phyloP scores from a whole-genome alignment of 2,888 invertebrate genomes.

The Hofmannophila pseudospretella region DNA sequence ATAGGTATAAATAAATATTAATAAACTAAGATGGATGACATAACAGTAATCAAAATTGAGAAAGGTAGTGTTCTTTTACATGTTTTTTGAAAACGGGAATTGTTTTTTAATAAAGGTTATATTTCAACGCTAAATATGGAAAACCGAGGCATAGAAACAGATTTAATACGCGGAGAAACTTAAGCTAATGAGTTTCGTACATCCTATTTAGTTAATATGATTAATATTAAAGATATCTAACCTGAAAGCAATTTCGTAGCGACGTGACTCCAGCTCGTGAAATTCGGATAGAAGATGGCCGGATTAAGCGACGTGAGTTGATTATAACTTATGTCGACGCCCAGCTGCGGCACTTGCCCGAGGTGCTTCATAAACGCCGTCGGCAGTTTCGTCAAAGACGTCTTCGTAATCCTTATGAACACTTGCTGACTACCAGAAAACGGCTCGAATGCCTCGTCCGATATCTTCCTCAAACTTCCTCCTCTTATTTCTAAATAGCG shows the following conservation, averaged over 20 bases:
- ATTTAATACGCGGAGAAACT: no score
- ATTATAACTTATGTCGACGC: slow-evolving; percentile 90
- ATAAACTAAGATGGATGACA: no score
- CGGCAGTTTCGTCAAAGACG: slow-evolving; percentile 87
- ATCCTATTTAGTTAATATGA: no score
- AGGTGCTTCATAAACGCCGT: slow-evolving; percentile 87
- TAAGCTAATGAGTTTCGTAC: no score
- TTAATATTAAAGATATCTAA: no score
- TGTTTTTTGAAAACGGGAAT: no score
- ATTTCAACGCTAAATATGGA: no score
- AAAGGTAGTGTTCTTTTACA: no score
- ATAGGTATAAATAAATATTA: no score
- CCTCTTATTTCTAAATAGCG: slow-evolving; percentile 90
- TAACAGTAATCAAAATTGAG: no score
- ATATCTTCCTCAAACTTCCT: slow-evolving; percentile 82
- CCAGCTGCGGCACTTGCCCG: slow-evolving; percentile 87
- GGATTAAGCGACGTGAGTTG: slow-evolving; percentile 87
- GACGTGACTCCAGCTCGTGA: slow-evolving; percentile 91
- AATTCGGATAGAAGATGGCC: slow-evolving; percentile 91
- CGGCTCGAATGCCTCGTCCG: slow-evolving; percentile 86
- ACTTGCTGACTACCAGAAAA: slow-evolving; percentile 87
- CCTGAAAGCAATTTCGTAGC: slow-evolving; percentile 91
- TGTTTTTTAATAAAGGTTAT: no score
- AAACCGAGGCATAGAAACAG: no score
- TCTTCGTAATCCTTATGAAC: slow-evolving; percentile 85